Conservation (phyloP, 2,113 vertebrate genomes). For the Osmerus eperlanus region DNA sequence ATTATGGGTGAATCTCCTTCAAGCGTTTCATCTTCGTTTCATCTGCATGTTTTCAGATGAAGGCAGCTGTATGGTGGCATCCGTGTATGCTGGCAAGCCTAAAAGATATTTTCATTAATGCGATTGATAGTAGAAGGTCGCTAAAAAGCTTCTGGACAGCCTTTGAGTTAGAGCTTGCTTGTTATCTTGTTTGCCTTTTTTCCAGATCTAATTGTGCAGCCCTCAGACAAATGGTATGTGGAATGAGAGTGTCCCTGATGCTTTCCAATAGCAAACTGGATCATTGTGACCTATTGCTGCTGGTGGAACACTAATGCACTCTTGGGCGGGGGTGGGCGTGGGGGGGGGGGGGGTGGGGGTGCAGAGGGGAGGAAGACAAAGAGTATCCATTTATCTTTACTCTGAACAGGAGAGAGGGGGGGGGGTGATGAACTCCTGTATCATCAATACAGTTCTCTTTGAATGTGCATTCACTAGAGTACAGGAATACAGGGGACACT, state of each 20-base stretch:
- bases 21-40: not conserved
- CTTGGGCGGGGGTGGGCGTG: not conserved
- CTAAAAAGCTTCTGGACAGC: slow-evolving; percentile 23
- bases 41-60: slow-evolving; percentile 5
- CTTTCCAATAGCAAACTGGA: slow-evolving; percentile 21
- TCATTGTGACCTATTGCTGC: slow-evolving; percentile 36
- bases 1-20: not conserved
- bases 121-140: slow-evolving; percentile 12
- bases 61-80: not conserved
- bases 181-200: slow-evolving; percentile 26
- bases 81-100: not conserved
- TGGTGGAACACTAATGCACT: slow-evolving; percentile 19
- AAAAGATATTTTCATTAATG: slow-evolving; percentile 18
- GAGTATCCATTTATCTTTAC: slow-evolving; percentile 7
- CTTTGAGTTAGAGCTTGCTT: slow-evolving; percentile 1
- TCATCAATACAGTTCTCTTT: too few species aligned
- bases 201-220: slow-evolving; percentile 27
- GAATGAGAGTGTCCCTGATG: slow-evolving; percentile 10
- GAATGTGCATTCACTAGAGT: too few species aligned
- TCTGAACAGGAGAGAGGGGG: not conserved
- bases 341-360: not conserved
- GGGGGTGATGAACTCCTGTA: too few species aligned
- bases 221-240: slow-evolving; percentile 20
- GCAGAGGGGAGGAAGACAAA: not conserved
- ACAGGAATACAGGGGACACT: too few species aligned